These are phyloP conservation scores for Drosophila kanekoi DNA, from an alignment of 2,888 invertebrate genomes.

Conservation along the genomic window DNA sequence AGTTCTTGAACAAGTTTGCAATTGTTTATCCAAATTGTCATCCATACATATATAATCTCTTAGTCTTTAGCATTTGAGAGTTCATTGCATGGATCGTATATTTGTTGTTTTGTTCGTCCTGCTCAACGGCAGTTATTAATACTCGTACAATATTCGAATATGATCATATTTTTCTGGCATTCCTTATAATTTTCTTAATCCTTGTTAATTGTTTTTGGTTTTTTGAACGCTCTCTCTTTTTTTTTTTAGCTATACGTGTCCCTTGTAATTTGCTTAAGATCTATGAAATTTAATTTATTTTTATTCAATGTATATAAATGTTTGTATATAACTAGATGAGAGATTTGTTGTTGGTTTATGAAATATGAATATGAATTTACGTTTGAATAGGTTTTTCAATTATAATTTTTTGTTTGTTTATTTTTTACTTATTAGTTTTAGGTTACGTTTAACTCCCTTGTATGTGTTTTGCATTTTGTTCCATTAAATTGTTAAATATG, in stretches of 20 bases:
- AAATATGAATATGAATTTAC: conserved; percentile 66
- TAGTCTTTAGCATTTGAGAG: conserved; percentile 37
- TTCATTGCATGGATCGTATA: conserved; percentile 54
- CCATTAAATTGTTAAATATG: conserved; percentile 80
- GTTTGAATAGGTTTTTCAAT: conserved; percentile 63
- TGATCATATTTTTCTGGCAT: conserved; percentile 37
- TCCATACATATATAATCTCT: conserved; percentile 22
- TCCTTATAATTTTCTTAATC: conserved; percentile 20
- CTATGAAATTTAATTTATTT: conserved; percentile 59
- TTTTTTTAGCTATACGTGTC: conserved; percentile 61
- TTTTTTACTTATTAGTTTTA: conserved; percentile 66
- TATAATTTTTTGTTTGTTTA: conserved; percentile 24
- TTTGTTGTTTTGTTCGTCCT: conserved; percentile 15
- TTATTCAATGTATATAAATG: conserved; percentile 40
- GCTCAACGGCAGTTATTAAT: conserved; percentile 15
- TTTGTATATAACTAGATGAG: conserved; percentile 48
- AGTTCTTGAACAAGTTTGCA: conserved; percentile 68
- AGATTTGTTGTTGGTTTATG: conserved; percentile 50
- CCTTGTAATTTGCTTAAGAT: conserved; percentile 73
- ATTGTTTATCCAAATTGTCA: conserved; percentile 38
- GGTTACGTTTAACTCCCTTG: conserved; percentile 85
- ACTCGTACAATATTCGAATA: conserved; percentile 28
- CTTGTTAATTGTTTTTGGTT: conserved; percentile 23
- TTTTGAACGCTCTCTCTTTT: conserved; percentile 13
- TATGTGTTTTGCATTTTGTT: conserved; percentile 85